Conservation (phyloP, 2,113 vertebrate species). For the Leptobrachium leishanense region DNA sequence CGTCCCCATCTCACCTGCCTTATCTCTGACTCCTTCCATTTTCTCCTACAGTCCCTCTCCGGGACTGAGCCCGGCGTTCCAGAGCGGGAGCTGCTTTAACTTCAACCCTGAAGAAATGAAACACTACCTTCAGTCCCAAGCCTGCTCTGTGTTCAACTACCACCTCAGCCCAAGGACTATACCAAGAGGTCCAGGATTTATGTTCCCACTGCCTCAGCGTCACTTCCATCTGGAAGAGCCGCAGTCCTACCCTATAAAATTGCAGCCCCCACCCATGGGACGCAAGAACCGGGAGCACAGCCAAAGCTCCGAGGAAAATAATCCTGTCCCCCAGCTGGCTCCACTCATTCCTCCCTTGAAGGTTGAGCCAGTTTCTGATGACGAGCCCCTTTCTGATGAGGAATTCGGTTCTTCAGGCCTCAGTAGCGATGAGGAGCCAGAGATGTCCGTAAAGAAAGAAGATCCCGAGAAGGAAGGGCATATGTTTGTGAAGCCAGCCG, state of each 20-base stretch:
- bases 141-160: constrained; percentile 76
- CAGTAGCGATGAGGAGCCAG: constrained; percentile 1
- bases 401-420: not conserved
- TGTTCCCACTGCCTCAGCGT: constrained; percentile 65
- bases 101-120: constrained; percentile 80
- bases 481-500: constrained; percentile 56
- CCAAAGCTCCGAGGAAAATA: constrained; percentile 50
- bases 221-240: constrained; percentile 63
- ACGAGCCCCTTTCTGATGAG: constrained; percentile 49
- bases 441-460: not conserved
- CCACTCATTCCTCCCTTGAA: constrained; percentile 57
- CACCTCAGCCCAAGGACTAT: constrained; percentile 76
- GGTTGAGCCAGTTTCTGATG: constrained; percentile 58
- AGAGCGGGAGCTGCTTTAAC: constrained; percentile 71
- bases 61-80: constrained; percentile 69
- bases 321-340: not conserved
- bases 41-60: constrained; percentile 74
- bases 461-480: not conserved
- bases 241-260: constrained; percentile 68
- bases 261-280: constrained; percentile 68
- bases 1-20: constrained; percentile 64
- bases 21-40: constrained; percentile 69
- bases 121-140: constrained; percentile 76
- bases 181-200: constrained; percentile 68
- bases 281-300: constrained; percentile 62